Base-by-base conservation (phyloP, 2,113 vertebrate species). In the Eurypyga helias region DNA sequence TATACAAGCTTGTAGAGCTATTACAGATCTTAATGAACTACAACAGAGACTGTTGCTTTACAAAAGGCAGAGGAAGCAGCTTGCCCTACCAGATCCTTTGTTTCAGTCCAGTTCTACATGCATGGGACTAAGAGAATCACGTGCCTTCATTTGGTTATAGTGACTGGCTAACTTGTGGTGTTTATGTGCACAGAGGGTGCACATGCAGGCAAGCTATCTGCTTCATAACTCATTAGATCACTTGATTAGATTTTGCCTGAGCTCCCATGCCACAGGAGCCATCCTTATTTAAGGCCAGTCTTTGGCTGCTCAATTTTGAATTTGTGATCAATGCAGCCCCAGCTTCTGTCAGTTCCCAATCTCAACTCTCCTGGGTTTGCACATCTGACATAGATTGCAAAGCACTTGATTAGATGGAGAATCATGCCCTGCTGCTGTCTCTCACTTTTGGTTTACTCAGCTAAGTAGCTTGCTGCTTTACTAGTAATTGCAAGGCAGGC, bases 11-110 rank as follows among this genome's bases (percentile, higher is more conserved):
- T 97, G 84, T 86, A 90, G 90, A 85, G 89, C 84, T 87, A 94
- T 94, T 95, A 88, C 61, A 61, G 83, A 69, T 77, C 81, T 88
- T 96, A 92, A 97, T 95, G 91, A 96, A 78, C 89, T 70, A 87
- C 92, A 95, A 14, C 5, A 58, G 90, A 87, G 72, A 82, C 57
- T 90, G 71, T 15, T 82, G 67, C 87, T 70, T 60, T 17, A 64
- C 49, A 67, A 81, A 94, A 95, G 81, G 75, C 76, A 75, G 46
- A 83, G 46, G 61, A 88, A 94, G 76, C 2, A 1, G 49, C 46
- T 64, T 80, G 48, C 83, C 52, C 71, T n/a, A 60, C 45, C 66
- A 41, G 29, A 23, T 29, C 33, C 23, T 79, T 86, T 88, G 52
- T 52, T 52, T 81, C 49, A 15, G 45, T 8, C 21, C 46, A 60